Evolutionary conservation across 2,797 vertebrate genomes (phyloP).

Genomic region (Rhincodon typus): DNA sequence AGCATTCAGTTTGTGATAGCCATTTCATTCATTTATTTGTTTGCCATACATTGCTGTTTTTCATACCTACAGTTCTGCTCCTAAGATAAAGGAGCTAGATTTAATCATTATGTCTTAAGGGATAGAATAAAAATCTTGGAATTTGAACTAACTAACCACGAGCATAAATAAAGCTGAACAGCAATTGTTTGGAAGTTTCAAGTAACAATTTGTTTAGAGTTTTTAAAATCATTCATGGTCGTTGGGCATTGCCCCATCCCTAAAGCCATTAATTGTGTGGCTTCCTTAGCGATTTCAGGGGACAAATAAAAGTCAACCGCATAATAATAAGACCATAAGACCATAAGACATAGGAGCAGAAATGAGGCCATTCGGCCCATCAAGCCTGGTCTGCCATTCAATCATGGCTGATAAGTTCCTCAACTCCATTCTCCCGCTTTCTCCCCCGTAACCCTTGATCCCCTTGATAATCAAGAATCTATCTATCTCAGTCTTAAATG

Average conservation of each 20-base stretch:
- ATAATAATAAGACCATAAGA: background rate
- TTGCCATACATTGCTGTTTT: background rate
- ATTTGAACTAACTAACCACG: background rate
- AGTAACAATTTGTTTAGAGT: background rate
- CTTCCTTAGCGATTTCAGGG: background rate
- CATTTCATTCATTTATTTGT: background rate
- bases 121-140: background rate
- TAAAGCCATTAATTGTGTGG: background rate
- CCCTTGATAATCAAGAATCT: no score
- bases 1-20: background rate
- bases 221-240: background rate
- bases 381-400: no score
- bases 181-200: background rate
- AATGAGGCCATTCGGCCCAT: no score
- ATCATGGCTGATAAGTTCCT: no score
- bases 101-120: background rate
- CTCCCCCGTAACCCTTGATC: no score
- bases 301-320: background rate
- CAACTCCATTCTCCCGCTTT: no score
- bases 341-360: no score
- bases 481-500: no score
- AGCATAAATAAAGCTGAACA: background rate
- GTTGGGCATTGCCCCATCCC: background rate
- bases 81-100: background rate
- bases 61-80: background rate